Conservation (phyloP, 1,140 invertebrate species). For the Drosophila busckii region DNA sequence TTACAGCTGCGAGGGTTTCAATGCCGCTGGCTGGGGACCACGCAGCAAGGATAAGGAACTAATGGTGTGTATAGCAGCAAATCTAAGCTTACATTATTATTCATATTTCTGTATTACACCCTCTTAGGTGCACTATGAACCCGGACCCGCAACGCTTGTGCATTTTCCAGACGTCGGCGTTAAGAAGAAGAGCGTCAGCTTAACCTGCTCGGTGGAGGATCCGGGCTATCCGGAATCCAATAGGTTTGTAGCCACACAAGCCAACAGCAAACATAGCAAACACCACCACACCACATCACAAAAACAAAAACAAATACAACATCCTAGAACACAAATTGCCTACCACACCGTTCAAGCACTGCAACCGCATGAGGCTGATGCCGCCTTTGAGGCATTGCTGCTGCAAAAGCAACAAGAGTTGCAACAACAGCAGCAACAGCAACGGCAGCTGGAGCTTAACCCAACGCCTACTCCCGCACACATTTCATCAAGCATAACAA, state of each 20-base stretch:
- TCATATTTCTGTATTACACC: background rate
- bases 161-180: conserved; percentile 87
- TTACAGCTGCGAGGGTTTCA: conserved; percentile 92
- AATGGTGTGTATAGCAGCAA: conserved; percentile 38
- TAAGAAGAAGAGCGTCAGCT: conserved; percentile 87
- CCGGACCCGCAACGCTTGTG: conserved; percentile 85
- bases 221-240: conserved; percentile 87
- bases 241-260: conserved; percentile 65
- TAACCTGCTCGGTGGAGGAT: conserved; percentile 90
- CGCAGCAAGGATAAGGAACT: conserved; percentile 86
- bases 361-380: conserved; percentile 56
- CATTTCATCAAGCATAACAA: conserved; percentile 30
- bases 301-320: conserved; percentile 20
- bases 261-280: conserved; percentile 22
- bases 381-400: conserved; percentile 67
- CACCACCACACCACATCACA: conserved; percentile 14
- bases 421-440: background rate
- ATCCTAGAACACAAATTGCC: conserved; percentile 34
- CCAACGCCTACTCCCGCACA: conserved; percentile 22
- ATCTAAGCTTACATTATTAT: background rate
- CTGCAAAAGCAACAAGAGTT: conserved; percentile 52
- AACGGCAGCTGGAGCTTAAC: background rate
- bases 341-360: conserved; percentile 70
- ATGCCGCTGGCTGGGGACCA: conserved; percentile 91
- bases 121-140: conserved; percentile 81